These are phyloP conservation scores for Carassius gibelio DNA, from an alignment of 2,113 vertebrate species.

Conservation along the genomic window DNA sequence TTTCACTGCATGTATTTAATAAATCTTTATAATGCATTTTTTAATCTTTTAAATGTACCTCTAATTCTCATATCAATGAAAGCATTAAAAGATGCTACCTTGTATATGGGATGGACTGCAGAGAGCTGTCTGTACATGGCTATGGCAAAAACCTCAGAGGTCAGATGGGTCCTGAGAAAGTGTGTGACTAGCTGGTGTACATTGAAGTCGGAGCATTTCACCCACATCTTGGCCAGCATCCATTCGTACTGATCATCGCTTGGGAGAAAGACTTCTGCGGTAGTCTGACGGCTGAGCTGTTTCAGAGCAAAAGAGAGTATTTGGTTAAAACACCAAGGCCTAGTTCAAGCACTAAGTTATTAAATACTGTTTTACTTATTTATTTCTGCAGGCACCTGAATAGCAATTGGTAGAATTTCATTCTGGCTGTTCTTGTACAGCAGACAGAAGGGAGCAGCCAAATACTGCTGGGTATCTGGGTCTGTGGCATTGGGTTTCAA, in stretches of 20 bases:
- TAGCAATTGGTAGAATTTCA: slow-evolving; percentile 93
- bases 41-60: not conserved
- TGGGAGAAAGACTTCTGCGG: slow-evolving; percentile 68
- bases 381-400: slow-evolving; percentile 83
- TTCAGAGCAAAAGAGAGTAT: no score
- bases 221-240: slow-evolving; percentile 72
- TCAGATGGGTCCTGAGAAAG: slow-evolving; percentile 68
- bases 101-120: slow-evolving; percentile 70
- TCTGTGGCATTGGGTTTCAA: slow-evolving; percentile 86
- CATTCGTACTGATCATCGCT: slow-evolving; percentile 66
- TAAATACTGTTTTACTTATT: not conserved
- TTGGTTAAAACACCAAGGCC: not conserved
- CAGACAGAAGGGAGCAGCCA: slow-evolving; percentile 90
- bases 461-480: slow-evolving; percentile 87
- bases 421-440: slow-evolving; percentile 89
- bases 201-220: slow-evolving; percentile 67
- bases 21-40: not conserved
- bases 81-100: slow-evolving; percentile 48
- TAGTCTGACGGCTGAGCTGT: slow-evolving; percentile 47
- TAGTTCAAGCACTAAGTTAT: not conserved
- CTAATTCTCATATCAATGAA: not conserved
- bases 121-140: slow-evolving; percentile 69
- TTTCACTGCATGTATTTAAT: not conserved
- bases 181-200: slow-evolving; percentile 68
- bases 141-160: slow-evolving; percentile 67